Base-by-base conservation (phyloP, 1,140 invertebrate genomes). In the Bombus difficillimus region DNA sequence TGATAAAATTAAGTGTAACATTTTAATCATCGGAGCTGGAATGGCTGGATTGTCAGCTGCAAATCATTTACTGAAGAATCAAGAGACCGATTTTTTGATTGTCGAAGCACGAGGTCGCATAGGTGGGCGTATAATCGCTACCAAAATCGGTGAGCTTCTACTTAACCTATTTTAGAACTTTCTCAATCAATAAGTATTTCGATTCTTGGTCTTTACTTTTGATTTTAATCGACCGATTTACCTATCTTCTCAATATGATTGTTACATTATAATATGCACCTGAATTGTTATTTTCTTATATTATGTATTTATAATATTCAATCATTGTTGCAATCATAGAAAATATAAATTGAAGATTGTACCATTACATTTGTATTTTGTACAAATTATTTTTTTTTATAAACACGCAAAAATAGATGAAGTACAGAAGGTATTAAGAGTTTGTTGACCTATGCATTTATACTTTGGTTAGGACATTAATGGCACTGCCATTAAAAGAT, bases 11-110 rank as follows among this genome's bases (percentile, higher is more conserved):
- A 93, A 90, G 25, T 96, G 95, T 92, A 97, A 98, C 96, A 96
- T 98, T 84, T 94, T 98, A 86, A 98, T 98, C 92, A 96, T 99
- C 91, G 98, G 98, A 53, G 98, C 96, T 89, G 98, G 98, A 82
- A 98, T 98, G 95, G 97, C 98, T 80, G 98, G 98, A 43, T 93
- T 98, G 79, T 97, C 98, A 25, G 97, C 98, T 39, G 98, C 98
- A 28, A 98, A 97, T 96, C 97, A 98, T 94, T 96, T 99, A 83
- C 92, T 97, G 18, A 98, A 98, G 95, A 98, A 98, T 95, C 97
- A 97, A 43, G 96, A 97, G 93, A 96, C 96, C 59, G 97, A 98
- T 95, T 98, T 98, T 95, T 95, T 97, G 90, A 96, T 98, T 89
- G 95, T 98, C 81, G 98, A 98, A 95, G 98, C 97, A 47, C 95